phyloP scores from a whole-genome alignment of 1,140 invertebrate genomes.

The Atta colombica region DNA sequence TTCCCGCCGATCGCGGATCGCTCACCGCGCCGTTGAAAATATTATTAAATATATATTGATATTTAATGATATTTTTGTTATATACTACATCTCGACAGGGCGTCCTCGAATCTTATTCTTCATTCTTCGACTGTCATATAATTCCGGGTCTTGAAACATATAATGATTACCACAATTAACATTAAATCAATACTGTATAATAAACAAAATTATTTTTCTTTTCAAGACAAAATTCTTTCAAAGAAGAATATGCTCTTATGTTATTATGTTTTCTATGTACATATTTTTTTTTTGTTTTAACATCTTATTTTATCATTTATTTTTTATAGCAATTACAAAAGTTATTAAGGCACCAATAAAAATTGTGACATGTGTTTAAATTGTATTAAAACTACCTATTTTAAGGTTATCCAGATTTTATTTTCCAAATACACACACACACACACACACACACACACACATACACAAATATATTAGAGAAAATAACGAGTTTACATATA shows the following conservation, averaged over 20 bases:
- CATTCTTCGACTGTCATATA: neutral
- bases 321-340: constrained; percentile 2
- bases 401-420: constrained; percentile 9
- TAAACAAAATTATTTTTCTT: neutral
- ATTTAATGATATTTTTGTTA: constrained; percentile 53
- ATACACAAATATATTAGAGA: neutral
- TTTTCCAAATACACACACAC: neutral
- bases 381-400: neutral
- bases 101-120: neutral
- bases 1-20: constrained; percentile 35
- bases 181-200: neutral
- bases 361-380: constrained; percentile 14
- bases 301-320: neutral
- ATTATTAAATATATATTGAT: constrained; percentile 47
- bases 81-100: neutral
- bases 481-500: neutral
- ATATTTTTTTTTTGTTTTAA: neutral
- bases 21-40: constrained; percentile 27
- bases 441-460: too few species aligned
- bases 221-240: neutral
- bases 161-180: neutral
- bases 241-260: neutral
- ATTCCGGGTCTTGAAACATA: neutral
- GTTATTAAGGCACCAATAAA: neutral
- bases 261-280: neutral